A percentile compares a stretch with the other conserved stretches of the same genome.
phyloP scores from a whole-genome alignment of 2,113 vertebrate genomes.

The Platycercus adscitus region DNA sequence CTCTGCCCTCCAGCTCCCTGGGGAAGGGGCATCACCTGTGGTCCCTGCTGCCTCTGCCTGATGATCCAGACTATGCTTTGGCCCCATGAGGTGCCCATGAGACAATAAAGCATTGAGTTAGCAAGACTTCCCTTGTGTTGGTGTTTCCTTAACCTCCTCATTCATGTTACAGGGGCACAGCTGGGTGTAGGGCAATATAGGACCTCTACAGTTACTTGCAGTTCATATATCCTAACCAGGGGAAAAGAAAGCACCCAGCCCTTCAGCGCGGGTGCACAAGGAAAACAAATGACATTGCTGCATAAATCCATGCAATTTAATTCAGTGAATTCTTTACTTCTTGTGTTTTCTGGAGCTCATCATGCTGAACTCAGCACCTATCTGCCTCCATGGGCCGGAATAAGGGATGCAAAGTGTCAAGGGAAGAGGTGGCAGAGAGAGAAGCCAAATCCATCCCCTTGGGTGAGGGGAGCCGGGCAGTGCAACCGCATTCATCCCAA shows the following conservation, averaged over 20 bases:
- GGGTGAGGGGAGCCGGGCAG: fast-evolving
- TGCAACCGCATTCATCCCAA: too few species aligned
- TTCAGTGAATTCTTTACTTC: background rate
- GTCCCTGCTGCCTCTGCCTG: background rate
- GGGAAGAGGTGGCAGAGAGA: background rate
- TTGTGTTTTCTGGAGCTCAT: background rate
- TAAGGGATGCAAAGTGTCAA: background rate
- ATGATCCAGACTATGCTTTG: too few species aligned
- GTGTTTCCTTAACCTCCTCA: background rate
- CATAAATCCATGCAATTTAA: fast-evolving
- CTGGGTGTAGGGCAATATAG: too few species aligned
- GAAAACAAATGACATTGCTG: background rate
- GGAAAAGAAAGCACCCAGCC: background rate
- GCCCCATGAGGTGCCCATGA: background rate
- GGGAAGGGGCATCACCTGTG: background rate
- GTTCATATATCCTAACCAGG: background rate
- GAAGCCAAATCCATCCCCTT: background rate
- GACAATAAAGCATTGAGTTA: background rate
- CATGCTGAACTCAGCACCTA: too few species aligned
- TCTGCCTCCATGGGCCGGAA: fast-evolving
- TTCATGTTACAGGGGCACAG: fast-evolving
- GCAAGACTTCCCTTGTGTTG: background rate
- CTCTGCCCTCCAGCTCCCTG: background rate
- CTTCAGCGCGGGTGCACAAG: fast-evolving
- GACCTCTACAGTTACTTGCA: too few species aligned